Conservation (phyloP, 2,113 vertebrate species). For the Natator depressus region DNA sequence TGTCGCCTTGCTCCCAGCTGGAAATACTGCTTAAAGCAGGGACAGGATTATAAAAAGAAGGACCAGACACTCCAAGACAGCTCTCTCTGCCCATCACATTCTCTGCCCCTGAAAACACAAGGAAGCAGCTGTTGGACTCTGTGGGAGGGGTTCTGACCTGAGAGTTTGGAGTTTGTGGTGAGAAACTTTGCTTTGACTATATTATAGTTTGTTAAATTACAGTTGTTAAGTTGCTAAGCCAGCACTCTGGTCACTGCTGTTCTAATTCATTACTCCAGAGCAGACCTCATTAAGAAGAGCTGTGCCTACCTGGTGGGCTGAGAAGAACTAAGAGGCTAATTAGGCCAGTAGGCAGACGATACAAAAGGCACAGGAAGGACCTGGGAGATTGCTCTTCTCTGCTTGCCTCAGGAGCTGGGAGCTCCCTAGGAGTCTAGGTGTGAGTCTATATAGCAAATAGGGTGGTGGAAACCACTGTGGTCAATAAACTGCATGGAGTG, state of each 20-base stretch:
- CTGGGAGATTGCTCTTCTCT: too few species aligned
- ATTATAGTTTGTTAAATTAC: neutral
- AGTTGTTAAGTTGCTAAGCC: neutral
- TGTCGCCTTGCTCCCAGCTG: too few species aligned
- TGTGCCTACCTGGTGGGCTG: neutral
- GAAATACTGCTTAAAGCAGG: too few species aligned
- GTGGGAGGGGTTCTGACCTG: too few species aligned
- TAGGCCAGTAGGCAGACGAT: neutral
- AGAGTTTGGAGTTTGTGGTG: neutral
- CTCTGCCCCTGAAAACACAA: neutral
- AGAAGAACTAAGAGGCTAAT: neutral
- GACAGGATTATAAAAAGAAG: too few species aligned
- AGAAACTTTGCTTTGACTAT: neutral
- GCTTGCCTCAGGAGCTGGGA: too few species aligned
- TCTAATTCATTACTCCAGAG: neutral
- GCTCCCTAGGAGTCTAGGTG: too few species aligned
- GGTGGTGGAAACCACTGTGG: too few species aligned
- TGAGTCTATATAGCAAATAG: too few species aligned
- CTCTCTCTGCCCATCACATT: neutral
- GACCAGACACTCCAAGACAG: too few species aligned
- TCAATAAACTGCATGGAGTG: too few species aligned
- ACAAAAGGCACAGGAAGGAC: neutral
- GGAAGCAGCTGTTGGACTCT: too few species aligned
- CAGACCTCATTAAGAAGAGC: neutral
- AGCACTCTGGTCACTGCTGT: neutral